Conservation (phyloP, 2,797 vertebrate genomes). For the Sebastes cheni region DNA sequence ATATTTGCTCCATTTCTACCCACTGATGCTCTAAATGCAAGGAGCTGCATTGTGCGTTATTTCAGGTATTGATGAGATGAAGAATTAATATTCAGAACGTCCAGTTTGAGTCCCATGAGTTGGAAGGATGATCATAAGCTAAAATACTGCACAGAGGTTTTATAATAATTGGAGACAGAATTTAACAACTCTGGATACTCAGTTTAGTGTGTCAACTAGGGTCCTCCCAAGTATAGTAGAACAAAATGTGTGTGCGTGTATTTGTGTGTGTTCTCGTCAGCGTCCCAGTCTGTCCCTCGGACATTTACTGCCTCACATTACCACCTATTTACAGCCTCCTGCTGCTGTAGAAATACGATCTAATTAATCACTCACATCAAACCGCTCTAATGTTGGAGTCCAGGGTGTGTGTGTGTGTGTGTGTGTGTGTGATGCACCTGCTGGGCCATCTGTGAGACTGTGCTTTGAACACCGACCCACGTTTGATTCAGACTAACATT, state of each 20-base stretch:
- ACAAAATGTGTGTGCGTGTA: not conserved
- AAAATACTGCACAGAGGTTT: too few species aligned
- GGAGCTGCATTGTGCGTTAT: too few species aligned
- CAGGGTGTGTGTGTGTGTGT: conserved; percentile 10
- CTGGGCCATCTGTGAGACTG: conserved; percentile 28
- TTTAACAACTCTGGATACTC: too few species aligned
- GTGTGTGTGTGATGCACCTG: conserved; percentile 20
- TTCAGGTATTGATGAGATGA: too few species aligned
- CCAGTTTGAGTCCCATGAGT: too few species aligned
- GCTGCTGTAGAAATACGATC: conserved; percentile 39
- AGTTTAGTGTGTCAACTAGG: not conserved
- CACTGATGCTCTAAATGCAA: too few species aligned
- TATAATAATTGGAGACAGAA: too few species aligned
- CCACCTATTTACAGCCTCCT: conserved; percentile 49
- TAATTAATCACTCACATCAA: conserved; percentile 50
- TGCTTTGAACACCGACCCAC: not conserved
- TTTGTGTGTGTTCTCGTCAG: not conserved
- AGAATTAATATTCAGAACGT: too few species aligned
- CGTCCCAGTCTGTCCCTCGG: not conserved
- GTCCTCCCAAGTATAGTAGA: not conserved
- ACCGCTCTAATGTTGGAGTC: conserved; percentile 7
- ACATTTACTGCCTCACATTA: conserved; percentile 54
- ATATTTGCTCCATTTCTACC: too few species aligned
- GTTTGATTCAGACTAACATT: not conserved
- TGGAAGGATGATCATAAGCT: too few species aligned